phyloP scores from a whole-genome alignment of 2,888 invertebrate species.

The Euspilapteryx auroguttella region DNA sequence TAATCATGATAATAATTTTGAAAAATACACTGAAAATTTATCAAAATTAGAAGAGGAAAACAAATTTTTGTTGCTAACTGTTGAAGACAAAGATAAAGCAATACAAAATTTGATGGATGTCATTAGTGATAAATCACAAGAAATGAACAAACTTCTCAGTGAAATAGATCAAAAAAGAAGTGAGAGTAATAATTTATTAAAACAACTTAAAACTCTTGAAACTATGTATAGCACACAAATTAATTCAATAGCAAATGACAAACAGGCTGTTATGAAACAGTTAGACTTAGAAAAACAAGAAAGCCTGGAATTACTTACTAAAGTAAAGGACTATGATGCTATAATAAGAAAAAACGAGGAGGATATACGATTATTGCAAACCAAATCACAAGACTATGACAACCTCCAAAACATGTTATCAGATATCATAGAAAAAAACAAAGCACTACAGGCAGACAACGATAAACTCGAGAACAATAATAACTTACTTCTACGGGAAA shows the following conservation, averaged over 20 bases:
- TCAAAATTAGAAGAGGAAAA: conserved; percentile 20
- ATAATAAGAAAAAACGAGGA: conserved; percentile 15
- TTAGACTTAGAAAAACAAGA: conserved; percentile 19
- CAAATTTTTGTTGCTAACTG: conserved; percentile 15
- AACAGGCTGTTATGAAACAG: background rate
- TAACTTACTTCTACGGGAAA: conserved; percentile 19
- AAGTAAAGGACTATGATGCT: conserved; percentile 20
- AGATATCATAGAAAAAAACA: conserved; percentile 16
- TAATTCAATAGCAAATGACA: conserved; percentile 13
- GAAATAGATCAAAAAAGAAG: conserved; percentile 19
- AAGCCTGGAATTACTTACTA: conserved; percentile 27
- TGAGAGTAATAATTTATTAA: conserved; percentile 18
- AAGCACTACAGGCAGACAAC: conserved; percentile 12
- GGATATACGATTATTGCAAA: conserved; percentile 13
- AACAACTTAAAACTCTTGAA: conserved; percentile 18
- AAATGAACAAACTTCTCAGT: conserved; percentile 21
- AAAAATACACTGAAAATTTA: conserved; percentile 22
- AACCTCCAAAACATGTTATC: conserved; percentile 13
- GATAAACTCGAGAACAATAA: conserved; percentile 14
- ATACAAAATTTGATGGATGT: conserved; percentile 23
- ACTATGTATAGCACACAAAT: conserved; percentile 18
- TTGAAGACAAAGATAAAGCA: conserved; percentile 21
- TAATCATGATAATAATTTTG: conserved; percentile 25
- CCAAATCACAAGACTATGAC: conserved; percentile 14
- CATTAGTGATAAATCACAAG: conserved; percentile 24